Percentiles rank a stretch among this genome's conserved stretches.
These are phyloP conservation scores for Cyphomyrus discorhynchus DNA, from an alignment of 2,113 vertebrate species.

Conservation along the genomic window DNA sequence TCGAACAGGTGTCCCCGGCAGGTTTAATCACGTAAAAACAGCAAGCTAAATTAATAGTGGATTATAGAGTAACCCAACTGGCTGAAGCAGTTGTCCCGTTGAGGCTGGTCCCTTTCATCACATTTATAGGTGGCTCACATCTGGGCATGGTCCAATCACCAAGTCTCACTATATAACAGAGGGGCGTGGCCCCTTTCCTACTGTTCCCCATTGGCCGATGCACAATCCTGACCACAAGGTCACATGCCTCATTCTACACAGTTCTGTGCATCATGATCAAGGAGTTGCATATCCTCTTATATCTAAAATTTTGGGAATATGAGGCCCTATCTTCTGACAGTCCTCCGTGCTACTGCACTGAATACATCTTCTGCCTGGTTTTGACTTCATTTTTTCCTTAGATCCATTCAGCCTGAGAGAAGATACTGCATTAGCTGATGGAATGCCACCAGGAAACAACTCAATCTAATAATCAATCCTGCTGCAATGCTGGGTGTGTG, in stretches of 20 bases:
- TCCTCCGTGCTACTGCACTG: neutral
- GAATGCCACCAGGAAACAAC: conserved; percentile 46
- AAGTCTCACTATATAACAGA: neutral
- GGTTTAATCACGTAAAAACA: neutral
- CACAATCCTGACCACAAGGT: neutral
- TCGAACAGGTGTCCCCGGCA: neutral
- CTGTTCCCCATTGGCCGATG: neutral
- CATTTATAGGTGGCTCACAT: neutral
- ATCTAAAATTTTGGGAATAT: neutral
- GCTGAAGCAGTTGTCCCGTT: neutral
- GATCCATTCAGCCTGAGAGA: conserved; percentile 29
- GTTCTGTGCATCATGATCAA: neutral
- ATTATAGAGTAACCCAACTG: neutral
- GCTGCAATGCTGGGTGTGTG: conserved; percentile 4
- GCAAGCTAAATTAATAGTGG: neutral
- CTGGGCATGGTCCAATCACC: neutral
- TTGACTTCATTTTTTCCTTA: conserved; percentile 18
- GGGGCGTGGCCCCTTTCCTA: neutral
- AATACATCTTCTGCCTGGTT: neutral
- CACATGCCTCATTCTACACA: neutral
- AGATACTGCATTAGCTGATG: conserved; percentile 57
- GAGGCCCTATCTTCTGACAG: neutral
- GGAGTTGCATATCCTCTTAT: neutral
- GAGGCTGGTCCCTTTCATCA: neutral
- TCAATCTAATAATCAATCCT: conserved; percentile 42